Conservation (phyloP, 1,140 invertebrate species). For the Copidosoma floridanum region DNA sequence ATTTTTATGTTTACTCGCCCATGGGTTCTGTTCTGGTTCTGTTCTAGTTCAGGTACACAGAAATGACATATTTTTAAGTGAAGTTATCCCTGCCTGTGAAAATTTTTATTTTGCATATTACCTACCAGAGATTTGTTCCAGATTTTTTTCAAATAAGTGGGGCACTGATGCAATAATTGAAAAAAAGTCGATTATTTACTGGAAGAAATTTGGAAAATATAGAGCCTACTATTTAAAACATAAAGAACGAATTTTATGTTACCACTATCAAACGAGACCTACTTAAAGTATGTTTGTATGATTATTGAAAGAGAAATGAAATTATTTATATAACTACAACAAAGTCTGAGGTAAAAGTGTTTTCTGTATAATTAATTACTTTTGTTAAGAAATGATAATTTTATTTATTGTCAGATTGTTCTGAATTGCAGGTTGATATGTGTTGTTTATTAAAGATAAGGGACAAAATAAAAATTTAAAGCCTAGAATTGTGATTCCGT, state of each 20-base stretch:
- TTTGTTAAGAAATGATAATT: background rate
- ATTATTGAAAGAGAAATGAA: too few relatives aligned
- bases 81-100: slow-evolving; percentile 13
- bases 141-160: background rate
- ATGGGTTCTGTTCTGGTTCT: slow-evolving; percentile 22
- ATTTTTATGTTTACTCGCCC: slow-evolving; percentile 36
- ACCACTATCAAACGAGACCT: background rate
- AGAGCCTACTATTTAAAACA: background rate
- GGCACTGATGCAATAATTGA: background rate
- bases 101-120: slow-evolving; percentile 34
- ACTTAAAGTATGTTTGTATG: background rate
- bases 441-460: too few relatives aligned
- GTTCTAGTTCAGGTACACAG: slow-evolving; percentile 23
- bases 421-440: too few relatives aligned
- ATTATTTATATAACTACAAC: too few relatives aligned
- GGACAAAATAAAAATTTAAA: too few relatives aligned
- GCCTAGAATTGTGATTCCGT: too few relatives aligned
- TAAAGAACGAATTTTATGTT: background rate
- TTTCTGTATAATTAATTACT: background rate
- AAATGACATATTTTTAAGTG: slow-evolving; percentile 30
- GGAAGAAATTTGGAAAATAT: background rate
- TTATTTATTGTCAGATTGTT: too few relatives aligned
- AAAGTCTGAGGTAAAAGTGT: background rate
- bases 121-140: slow-evolving; percentile 18
- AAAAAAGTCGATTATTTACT: background rate